phyloP scores from a whole-genome alignment of 2,113 vertebrate genomes.

The Platichthys flesus region DNA sequence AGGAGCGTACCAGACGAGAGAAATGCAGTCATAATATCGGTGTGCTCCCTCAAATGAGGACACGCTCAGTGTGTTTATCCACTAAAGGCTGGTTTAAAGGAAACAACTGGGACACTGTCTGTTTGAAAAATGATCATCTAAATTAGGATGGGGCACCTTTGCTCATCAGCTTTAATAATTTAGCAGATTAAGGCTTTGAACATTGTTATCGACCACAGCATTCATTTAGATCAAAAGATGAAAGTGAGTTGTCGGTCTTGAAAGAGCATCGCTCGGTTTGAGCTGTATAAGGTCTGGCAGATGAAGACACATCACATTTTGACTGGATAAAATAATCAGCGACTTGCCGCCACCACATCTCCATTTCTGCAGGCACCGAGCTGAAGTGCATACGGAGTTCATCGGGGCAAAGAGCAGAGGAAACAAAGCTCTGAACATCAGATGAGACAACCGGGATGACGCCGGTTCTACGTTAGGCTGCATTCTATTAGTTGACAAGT shows the following conservation, averaged over 20 bases:
- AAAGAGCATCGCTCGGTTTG: background rate
- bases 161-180: conserved; percentile 49
- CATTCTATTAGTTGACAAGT: background rate
- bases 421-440: conserved; percentile 2
- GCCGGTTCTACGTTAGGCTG: background rate
- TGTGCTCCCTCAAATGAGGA: background rate
- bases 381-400: conserved; percentile 2
- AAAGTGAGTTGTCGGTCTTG: conserved; percentile 23
- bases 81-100: background rate
- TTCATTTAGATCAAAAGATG: conserved; percentile 51
- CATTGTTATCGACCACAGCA: conserved; percentile 10
- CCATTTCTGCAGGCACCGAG: background rate
- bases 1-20: no score
- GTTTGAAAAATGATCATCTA: conserved; percentile 1
- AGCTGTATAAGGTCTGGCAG: conserved; percentile 16
- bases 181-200: conserved; percentile 36
- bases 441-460: no score
- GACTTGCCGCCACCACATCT: background rate
- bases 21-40: background rate
- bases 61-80: background rate
- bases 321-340: conserved; percentile 6
- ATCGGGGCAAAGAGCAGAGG: background rate
- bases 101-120: conserved; percentile 5
- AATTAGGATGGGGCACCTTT: conserved; percentile 35
- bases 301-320: conserved; percentile 5